Evolutionary conservation across 2,113 vertebrate genomes (phyloP), one percentile per base, ranked within the genome.

Genomic region (Crypturellus undulatus): DNA sequence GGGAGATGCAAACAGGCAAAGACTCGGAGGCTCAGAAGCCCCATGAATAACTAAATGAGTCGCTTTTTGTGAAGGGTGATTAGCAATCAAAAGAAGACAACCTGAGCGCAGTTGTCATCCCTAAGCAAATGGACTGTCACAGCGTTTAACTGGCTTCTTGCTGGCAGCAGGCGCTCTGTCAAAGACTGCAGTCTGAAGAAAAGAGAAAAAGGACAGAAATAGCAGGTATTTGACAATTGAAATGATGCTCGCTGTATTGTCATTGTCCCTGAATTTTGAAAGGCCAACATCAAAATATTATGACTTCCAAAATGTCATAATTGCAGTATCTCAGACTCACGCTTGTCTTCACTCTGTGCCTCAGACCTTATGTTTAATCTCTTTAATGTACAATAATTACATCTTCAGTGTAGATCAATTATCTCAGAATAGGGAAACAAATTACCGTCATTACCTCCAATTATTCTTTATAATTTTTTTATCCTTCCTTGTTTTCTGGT

Each of bases 371-470:
- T 94, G 93, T 97, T 96, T 94, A 94, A 96, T 97, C 92, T 97
- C 85, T 90, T 96, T 96, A 97, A 97, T 93, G 88, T 93, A 69
- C 81, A 86, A 49, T 97, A 97, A 98, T 98, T 97, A 97, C 13
- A 3, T 95, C 89, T 97, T 96, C 96, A 92, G 54, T 54, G 43
- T 91, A 85, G 96, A 97, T 97, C 97, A 97, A 89, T 98, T 98
- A 98, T 96, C 89, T 95, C 94, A 97, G 95, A 98, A 96, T 89
- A 96, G 60, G 38, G 96, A 98, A 97, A 97, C 94, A 97, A 98
- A 97, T 98, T 97, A 82, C 94, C 90, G 62, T 97, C 95, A 96
- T 98, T 98, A 97, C 92, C 93, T 96, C 94, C 19, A 78, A 95
- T 95, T 96, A 96, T 97, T 96, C 94, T 97, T 97, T 93, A 84